Evolutionary conservation across 2,797 vertebrate species (phyloP).

Genomic region (Podarcis lilfordi): DNA sequence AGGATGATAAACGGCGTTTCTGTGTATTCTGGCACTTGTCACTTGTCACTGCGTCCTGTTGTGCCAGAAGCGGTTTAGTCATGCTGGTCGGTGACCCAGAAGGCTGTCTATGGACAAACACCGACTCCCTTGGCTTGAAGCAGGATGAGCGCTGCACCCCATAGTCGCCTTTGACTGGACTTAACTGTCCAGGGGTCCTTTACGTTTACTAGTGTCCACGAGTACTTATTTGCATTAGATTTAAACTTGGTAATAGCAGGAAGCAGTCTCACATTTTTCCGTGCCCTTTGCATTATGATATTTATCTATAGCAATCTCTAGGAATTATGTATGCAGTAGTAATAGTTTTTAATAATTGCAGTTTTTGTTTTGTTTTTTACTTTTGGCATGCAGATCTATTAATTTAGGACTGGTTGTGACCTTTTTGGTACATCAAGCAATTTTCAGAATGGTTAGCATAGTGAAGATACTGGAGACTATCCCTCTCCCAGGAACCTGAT

Average conservation of each 20-base stretch:
- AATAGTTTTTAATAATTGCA: not conserved
- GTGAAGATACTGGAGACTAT: slow-evolving; percentile 9
- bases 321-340: not conserved
- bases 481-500: slow-evolving; percentile 22
- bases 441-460: slow-evolving; percentile 28
- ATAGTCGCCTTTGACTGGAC: too few species aligned
- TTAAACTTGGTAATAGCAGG: not conserved
- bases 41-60: too few species aligned
- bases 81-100: too few species aligned
- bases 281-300: too few species aligned
- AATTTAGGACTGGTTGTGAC: not conserved
- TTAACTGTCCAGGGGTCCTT: too few species aligned
- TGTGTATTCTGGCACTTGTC: too few species aligned
- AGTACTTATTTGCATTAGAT: not conserved
- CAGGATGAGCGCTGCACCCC: too few species aligned
- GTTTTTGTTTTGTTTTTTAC: not conserved
- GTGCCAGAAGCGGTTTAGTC: too few species aligned
- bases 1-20: too few species aligned
- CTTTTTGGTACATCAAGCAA: slow-evolving; percentile 1
- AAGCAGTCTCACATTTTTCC: not conserved
- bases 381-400: slow-evolving; percentile 16
- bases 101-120: too few species aligned
- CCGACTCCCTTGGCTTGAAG: too few species aligned
- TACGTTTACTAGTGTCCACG: not conserved
- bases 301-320: not conserved